These are phyloP conservation scores for Lithophane socia DNA, from an alignment of 2,888 invertebrate species.

Conservation along the genomic window DNA sequence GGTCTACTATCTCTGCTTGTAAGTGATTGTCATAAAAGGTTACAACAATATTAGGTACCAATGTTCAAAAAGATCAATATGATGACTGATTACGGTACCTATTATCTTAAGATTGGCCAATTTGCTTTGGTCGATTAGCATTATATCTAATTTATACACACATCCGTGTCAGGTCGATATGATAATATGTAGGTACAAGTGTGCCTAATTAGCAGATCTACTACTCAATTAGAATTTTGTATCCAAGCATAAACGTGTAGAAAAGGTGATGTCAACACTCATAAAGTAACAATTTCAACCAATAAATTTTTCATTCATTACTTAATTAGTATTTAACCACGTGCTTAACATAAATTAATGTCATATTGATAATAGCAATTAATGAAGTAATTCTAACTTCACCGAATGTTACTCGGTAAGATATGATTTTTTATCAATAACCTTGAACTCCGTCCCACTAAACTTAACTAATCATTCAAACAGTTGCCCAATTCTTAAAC, in stretches of 20 bases:
- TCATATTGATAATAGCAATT: not conserved
- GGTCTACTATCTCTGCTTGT: not conserved
- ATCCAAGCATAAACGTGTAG: not conserved
- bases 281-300: conserved; percentile 1
- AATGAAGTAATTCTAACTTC: not conserved
- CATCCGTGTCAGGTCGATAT: conserved; percentile 34
- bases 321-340: not conserved
- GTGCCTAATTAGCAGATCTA: not conserved
- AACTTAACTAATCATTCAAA: not conserved
- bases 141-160: conserved; percentile 21
- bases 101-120: conserved; percentile 12
- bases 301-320: not conserved
- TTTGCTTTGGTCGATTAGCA: conserved; percentile 5
- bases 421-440: conserved; percentile 8
- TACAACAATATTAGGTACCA: not conserved
- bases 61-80: not conserved
- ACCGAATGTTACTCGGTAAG: not conserved
- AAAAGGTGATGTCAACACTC: not conserved
- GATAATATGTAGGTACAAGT: conserved; percentile 10
- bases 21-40: not conserved
- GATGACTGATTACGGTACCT: conserved; percentile 7
- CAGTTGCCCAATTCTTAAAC: conserved; percentile 10
- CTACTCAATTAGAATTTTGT: not conserved
- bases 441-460: conserved; percentile 15
- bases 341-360: conserved; percentile 6